Evolutionary conservation across 1,140 invertebrate species (phyloP), one percentile per base, ranked within the genome.

Genomic region (Battus philenor): DNA sequence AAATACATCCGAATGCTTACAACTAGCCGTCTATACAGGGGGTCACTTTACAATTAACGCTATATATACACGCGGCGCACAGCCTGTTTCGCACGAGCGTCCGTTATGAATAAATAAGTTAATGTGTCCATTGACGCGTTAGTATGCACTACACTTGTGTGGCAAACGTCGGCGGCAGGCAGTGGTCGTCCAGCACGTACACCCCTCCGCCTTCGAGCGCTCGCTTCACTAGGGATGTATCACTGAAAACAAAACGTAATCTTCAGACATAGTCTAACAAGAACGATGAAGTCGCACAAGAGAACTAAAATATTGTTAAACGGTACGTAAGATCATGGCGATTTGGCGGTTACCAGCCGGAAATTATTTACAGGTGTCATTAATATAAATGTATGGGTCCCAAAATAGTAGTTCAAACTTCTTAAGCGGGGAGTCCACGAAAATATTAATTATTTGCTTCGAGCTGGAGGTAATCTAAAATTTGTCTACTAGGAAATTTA

Each of bases 41-140:
- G 59, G 80, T 84, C 78, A 84, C 69, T 82, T 81, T 82, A 85
- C 81, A 82, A 64, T 75, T 78, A 64, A 77, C 62, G 68, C 76
- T 84, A 82, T 85, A 85, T 85, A 60, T 85, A 85, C 81, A 85
- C 64, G 74, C 71, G 78, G 81, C 81, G 74, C 80, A 82, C 80
- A 84, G 80, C 80, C 80, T 67, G 60, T 50, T 63, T 78, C 76
- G 76, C 78, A 70, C 60, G 50, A 82, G 78, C 79, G 79, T 80
- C 74, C 72, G 68, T 69, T 59, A 59, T 68, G 59, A 76, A 80
- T 80, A 80, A 83, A 83, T 81, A 81, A 79, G 50, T 72, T 76
- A 75, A 66, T 59, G 48, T 53, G 66, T 73, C 58, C 64, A 64
- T 62, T 64, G 63, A 44, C 56, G 70, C 58, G 58, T 57, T 51